phyloP scores from a whole-genome alignment of 2,113 vertebrate species.

The Egretta garzetta region DNA sequence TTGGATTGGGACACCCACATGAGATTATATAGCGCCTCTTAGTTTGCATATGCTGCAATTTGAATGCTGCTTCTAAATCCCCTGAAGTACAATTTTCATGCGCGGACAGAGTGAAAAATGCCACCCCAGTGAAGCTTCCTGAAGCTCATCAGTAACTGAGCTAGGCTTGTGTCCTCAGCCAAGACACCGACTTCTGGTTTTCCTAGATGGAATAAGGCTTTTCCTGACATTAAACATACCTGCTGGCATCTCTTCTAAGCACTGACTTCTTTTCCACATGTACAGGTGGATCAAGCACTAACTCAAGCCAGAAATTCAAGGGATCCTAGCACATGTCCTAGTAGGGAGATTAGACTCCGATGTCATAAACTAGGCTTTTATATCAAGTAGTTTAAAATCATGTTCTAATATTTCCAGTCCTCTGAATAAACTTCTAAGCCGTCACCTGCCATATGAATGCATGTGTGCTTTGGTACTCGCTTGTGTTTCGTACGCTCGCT shows the following conservation, averaged over 20 bases:
- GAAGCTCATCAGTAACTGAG: not conserved
- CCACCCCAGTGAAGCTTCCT: not conserved
- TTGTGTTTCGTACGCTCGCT: rapidly evolving
- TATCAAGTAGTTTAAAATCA: not conserved
- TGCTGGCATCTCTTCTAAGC: not conserved
- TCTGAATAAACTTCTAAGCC: not conserved
- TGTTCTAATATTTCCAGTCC: not conserved
- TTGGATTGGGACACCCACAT: too few relatives aligned
- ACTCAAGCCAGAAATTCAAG: not conserved
- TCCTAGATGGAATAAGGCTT: not conserved
- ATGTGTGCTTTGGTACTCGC: not conserved
- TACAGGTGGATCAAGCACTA: not conserved
- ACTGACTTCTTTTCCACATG: not conserved
- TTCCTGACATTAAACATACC: not conserved
- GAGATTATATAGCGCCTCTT: not conserved
- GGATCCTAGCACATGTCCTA: not conserved
- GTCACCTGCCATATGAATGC: not conserved
- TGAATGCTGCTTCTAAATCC: not conserved
- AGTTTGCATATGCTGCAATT: not conserved
- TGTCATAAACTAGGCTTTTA: not conserved
- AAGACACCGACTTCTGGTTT: not conserved
- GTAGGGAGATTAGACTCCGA: not conserved
- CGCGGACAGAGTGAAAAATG: not conserved
- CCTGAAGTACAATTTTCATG: not conserved
- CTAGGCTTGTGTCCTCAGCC: not conserved